phyloP scores from a whole-genome alignment of 2,888 invertebrate species.

The Stenichneumon culpator region DNA sequence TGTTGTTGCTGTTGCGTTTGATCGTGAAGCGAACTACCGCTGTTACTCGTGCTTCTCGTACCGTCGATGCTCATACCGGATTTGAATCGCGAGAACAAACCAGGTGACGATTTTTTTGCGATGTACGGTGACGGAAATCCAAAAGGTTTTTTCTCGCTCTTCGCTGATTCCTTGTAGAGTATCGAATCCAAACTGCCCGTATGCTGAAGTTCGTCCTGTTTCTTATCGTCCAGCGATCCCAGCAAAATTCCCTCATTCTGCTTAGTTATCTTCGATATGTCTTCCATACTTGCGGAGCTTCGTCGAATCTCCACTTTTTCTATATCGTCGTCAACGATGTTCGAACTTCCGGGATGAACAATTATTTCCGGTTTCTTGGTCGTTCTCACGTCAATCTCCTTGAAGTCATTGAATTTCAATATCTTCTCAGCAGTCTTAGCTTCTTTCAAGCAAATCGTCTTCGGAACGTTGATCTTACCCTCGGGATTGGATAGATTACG shows the following conservation, averaged over 20 bases:
- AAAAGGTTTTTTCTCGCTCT: conserved; percentile 73
- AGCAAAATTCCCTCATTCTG: conserved; percentile 78
- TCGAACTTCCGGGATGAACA: conserved; percentile 78
- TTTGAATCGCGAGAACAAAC: conserved; percentile 82
- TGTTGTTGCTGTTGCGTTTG: conserved; percentile 76
- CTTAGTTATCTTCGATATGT: conserved; percentile 83
- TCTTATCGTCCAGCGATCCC: conserved; percentile 79
- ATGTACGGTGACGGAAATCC: conserved; percentile 76
- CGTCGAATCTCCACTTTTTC: conserved; percentile 82
- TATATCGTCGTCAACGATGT: conserved; percentile 74
- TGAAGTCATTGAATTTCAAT: conserved; percentile 75
- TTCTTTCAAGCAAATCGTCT: conserved; percentile 62
- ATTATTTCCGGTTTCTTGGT: conserved; percentile 78
- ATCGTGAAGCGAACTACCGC: conserved; percentile 81
- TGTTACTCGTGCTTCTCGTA: conserved; percentile 81
- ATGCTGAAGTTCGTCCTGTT: conserved; percentile 78
- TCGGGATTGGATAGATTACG: conserved; percentile 82
- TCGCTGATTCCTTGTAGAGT: conserved; percentile 80
- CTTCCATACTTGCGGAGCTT: conserved; percentile 84
- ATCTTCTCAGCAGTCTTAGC: conserved; percentile 65
- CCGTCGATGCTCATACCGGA: conserved; percentile 83
- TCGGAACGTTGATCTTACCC: conserved; percentile 73
- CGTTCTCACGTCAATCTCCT: conserved; percentile 78
- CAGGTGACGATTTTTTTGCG: conserved; percentile 80
- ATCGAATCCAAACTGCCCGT: conserved; percentile 83